Evolutionary conservation across 2,113 vertebrate genomes (phyloP), one percentile per base, ranked within the genome.

Genomic region (Cochlearius cochlearius): DNA sequence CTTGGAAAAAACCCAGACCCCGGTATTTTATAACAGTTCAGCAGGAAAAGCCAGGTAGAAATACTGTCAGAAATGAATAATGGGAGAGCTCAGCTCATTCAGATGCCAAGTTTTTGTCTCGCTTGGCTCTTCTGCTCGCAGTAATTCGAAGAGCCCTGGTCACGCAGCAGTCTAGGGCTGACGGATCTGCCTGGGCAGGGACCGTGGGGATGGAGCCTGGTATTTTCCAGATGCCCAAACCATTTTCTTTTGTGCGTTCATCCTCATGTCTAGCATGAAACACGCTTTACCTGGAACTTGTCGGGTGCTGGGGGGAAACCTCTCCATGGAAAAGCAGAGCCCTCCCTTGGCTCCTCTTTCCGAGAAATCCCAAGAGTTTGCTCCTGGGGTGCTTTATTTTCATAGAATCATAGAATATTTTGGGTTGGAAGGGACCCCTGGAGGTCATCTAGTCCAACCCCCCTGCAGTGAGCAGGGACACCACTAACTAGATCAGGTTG

Each of bases 111-210:
- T 7, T 55, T 27, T 29, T 19, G 76, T 9, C 49, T 75, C 32
- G 0, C 55, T 56, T 23, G 5, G 62, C 47, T 69, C 55, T 14
- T 22, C 58, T 43, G 56, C 88, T 23, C 3, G 0, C 4, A 1
- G n/a, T 36, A 3, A 17, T 14, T 9, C 7, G 66, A 11, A 19
- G 68, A 32, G 62, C 47, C 30, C 30, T 5, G 20, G 30, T 41
- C 5, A 0, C 3, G 82, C 45, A 15, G 74, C 60, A 9, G 50
- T 2, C 6, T 2, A 4, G 32, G 58, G n/a, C 53, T 10, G 32
- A 11, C 3, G 1, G n/a, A 7, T 30, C 66, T 17, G 55, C 55
- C 27, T 12, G 50, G 41, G 43, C 38, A 12, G 36, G n/a, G n/a
- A 7, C 30, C 1, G 0, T 2, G 74, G 30, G 22, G 36, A 38